Base-by-base conservation (phyloP, 1,140 invertebrate species). In the Atta cephalotes region DNA sequence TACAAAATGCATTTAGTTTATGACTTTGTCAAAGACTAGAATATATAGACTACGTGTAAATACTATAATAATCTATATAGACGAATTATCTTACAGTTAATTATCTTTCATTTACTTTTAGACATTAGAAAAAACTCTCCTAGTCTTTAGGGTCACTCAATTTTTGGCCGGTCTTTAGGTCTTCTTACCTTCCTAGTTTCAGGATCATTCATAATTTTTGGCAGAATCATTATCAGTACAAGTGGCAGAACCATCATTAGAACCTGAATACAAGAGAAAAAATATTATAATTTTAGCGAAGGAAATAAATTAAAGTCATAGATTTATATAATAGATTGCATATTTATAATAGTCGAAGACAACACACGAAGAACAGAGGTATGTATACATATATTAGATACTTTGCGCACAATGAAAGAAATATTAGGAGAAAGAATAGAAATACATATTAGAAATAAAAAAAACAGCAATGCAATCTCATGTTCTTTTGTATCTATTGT, bases 211-310 rank as follows among this genome's bases (percentile, higher is more conserved):
- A 99, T 98, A 96, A 99, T 97, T 95, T 99, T 99, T 12, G 99
- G 99, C 90, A 99, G 95, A 82, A 99, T 96, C 97, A 99, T 98
- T 87, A 99, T 98, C 0, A 99, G 94, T 0, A 99, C 90, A 14
- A 99, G 95, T 1, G 99, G 99, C 71, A 99, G 93, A 35, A 99
- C 97, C 98, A 99, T 99, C 97, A 99, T 99, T 77, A 99, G 96
- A 1, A 99, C 96, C 97, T 96, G 82, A 71, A 45, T 9, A 28
- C 58, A 2, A 16, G 25, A 31, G 9, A 0, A 51, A n/a, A 21
- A 60, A 76, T 21, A 21, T 14, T 1, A 58, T 0, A 14, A 35
- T 21, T 28, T 62, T 31, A 66, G 63, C 49, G 18, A 35, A 31
- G 14, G 18, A 56, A 53, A 39, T 39, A 60, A 65, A 63, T 65